Evolutionary conservation across 2,113 vertebrate species (phyloP).

Genomic region (Tachysurus vachellii): DNA sequence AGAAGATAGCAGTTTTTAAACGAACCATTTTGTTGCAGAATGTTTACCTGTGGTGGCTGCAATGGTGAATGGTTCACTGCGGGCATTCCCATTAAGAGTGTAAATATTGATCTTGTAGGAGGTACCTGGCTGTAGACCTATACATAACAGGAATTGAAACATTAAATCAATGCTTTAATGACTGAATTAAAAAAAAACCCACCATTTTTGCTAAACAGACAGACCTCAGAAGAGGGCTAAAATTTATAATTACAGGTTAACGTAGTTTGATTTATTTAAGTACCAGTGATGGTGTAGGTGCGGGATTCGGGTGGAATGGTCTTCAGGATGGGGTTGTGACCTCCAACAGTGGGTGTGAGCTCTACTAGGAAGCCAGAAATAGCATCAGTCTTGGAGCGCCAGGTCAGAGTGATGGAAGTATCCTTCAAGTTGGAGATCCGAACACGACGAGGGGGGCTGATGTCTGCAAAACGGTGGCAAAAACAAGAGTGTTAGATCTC

Average conservation of each 20-base stretch:
- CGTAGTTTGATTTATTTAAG: neutral
- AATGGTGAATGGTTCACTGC: constrained; percentile 85
- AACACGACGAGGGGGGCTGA: constrained; percentile 90
- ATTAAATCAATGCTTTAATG: neutral
- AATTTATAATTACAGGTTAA: neutral
- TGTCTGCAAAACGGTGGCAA: constrained; percentile 69
- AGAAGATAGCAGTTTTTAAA: neutral
- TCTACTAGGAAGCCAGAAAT: constrained; percentile 94
- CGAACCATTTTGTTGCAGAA: neutral
- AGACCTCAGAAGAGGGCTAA: neutral
- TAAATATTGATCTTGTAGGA: constrained; percentile 91
- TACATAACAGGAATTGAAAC: constrained; percentile 5
- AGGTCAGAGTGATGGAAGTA: constrained; percentile 87
- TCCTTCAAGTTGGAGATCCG: constrained; percentile 87
- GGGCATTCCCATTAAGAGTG: constrained; percentile 86
- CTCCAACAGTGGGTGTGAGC: constrained; percentile 68
- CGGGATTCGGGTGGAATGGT: constrained; percentile 79
- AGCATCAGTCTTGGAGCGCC: constrained; percentile 88
- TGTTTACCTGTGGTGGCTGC: constrained; percentile 87
- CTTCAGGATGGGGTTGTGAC: constrained; percentile 79
- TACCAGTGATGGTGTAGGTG: constrained; percentile 85
- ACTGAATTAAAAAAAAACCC: neutral
- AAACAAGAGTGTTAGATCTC: neutral
- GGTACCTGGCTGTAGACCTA: constrained; percentile 90
- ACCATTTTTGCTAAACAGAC: neutral